Conservation (phyloP, 2,888 invertebrate species). For the Eurytoma californica region DNA sequence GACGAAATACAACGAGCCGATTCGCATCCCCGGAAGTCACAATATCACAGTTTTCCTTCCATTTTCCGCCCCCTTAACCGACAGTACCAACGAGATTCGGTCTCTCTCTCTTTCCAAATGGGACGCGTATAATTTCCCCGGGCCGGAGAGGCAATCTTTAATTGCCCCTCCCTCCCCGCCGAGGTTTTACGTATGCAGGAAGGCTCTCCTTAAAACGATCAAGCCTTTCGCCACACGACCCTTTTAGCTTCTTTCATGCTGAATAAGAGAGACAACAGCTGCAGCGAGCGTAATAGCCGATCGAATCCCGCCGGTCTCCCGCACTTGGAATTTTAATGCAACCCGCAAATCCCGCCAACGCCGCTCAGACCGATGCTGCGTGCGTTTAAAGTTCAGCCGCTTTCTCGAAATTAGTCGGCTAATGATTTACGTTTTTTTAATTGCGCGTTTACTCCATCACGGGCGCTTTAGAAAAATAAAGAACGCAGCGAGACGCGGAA, state of each 20-base stretch:
- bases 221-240: slow-evolving; percentile 18
- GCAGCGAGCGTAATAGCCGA: slow-evolving; percentile 29
- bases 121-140: no score
- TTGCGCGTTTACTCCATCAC: no score
- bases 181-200: slow-evolving; percentile 38
- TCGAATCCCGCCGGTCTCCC: slow-evolving; percentile 17
- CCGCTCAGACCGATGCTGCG: background rate
- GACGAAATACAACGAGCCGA: slow-evolving; percentile 29
- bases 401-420: background rate
- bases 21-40: slow-evolving; percentile 12
- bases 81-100: background rate
- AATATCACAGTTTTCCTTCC: slow-evolving; percentile 33
- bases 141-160: background rate
- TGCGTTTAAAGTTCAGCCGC: background rate
- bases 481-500: background rate
- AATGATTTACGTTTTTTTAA: background rate
- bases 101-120: no score
- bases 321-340: slow-evolving; percentile 46
- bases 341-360: background rate
- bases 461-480: background rate
- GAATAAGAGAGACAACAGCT: background rate
- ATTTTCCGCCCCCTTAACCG: background rate
- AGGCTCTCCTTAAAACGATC: slow-evolving; percentile 35
- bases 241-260: background rate
- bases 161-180: background rate